Conservation (phyloP, 2,888 invertebrate species). For the Resseliella maxima region DNA sequence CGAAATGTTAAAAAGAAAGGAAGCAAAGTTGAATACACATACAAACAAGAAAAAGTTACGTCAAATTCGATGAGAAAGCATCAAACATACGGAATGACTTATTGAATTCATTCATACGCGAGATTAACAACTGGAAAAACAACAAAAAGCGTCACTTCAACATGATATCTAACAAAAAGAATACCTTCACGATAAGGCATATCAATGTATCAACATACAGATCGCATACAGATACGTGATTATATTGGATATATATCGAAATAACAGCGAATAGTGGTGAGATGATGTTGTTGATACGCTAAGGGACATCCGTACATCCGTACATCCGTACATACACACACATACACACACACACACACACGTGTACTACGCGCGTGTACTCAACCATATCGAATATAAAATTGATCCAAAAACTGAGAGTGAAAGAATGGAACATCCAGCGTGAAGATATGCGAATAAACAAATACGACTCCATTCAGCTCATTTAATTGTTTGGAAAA, state of each 20-base stretch:
- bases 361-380: too few relatives aligned
- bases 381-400: not conserved
- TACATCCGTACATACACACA: not conserved
- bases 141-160: not conserved
- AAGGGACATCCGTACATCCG: not conserved
- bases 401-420: too few relatives aligned
- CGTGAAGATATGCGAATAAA: not conserved
- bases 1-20: not conserved
- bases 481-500: slow-evolving; percentile 54
- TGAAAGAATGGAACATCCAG: too few relatives aligned
- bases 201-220: not conserved
- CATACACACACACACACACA: not conserved
- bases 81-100: slow-evolving; percentile 22
- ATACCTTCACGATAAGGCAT: slow-evolving; percentile 22
- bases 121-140: not conserved
- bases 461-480: not conserved
- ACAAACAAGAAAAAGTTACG: not conserved
- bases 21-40: not conserved
- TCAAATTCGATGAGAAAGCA: not conserved
- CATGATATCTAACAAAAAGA: not conserved
- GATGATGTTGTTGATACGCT: not conserved
- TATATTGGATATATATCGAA: too few relatives aligned
- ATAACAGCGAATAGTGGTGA: not conserved
- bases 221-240: not conserved
- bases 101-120: not conserved